Base-by-base conservation (phyloP, 2,113 vertebrate genomes). In the Symphodus melops region DNA sequence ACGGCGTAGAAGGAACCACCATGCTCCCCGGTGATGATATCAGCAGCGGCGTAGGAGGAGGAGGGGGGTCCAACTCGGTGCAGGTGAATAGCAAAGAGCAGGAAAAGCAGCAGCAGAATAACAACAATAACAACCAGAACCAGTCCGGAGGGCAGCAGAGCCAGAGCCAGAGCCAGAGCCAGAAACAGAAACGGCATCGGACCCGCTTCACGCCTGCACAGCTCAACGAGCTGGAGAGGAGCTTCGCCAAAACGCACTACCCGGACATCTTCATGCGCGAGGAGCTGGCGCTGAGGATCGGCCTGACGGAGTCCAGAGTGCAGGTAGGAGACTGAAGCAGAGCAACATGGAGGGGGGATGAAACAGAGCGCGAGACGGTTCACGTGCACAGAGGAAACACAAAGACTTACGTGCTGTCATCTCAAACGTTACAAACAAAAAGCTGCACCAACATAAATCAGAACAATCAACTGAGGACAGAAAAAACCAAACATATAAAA, bases 191-290 rank as follows among this genome's bases (percentile, higher is more conserved):
- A 90, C 94, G 97, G 69, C 96, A 98, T 88, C 95, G 97, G 84
- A 99, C 97, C 75, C 96, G 97, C 86, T 99, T 99, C 94, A 99
- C 97, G 0, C 96, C 97, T 5, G 95, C 97, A 7, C 97, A 99
- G 91, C 96, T 99, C 79, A 98, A 98, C 91, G 97, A 97, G 88
- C 88, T 98, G 88, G 97, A 98, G 94, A 92, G 96, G 72, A 98
- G 97, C 94, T 99, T 99, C 93, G 96, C 97, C 85, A 97, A 98
- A 82, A 98, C 97, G 25, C 97, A 97, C 89, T 98, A 98, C 86
- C 97, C 97, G 0, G 97, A 99, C 75, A 98, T 98, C 95, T 98
- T 97, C 92, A 98, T 98, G 95, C 93, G 97, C 0, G 97, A 99
- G 87, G 97, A 98, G 88, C 94, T 99, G 91, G 97, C 97, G 13